A percentile compares a stretch with the other conserved stretches of the same genome.
phyloP scores from a whole-genome alignment of 30 jellyfish, hydroid and myxozoan genomes.

The Aurelia sp. region DNA sequence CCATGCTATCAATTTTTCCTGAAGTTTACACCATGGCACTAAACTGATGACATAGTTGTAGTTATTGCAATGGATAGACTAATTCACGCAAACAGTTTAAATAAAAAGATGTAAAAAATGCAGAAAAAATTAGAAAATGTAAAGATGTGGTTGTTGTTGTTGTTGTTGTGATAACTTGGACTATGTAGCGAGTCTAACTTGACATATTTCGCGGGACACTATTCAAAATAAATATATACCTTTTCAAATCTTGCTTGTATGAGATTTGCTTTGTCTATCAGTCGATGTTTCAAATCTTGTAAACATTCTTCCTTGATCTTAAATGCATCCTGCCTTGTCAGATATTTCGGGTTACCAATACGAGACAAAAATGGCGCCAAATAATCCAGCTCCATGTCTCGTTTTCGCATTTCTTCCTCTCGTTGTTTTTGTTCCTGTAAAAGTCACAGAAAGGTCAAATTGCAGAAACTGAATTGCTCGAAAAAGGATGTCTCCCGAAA shows the following conservation, averaged over 20 bases:
- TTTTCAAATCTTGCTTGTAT: constrained; percentile 94
- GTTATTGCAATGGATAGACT: too few relatives aligned
- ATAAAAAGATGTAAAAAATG: too few relatives aligned
- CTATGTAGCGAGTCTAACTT: too few relatives aligned
- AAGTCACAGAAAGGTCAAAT: not conserved
- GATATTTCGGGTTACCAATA: constrained; percentile 81
- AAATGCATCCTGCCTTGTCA: constrained; percentile 76
- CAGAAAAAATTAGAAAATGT: too few relatives aligned
- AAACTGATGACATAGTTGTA: too few relatives aligned
- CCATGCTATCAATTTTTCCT: too few relatives aligned
- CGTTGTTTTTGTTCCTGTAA: constrained; percentile 74
- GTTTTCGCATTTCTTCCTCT: constrained; percentile 86
- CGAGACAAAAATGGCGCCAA: constrained; percentile 95
- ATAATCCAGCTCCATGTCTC: constrained; percentile 88
- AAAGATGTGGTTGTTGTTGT: too few relatives aligned
- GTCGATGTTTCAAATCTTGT: constrained; percentile 90
- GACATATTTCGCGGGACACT: too few relatives aligned
- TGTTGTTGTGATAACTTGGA: too few relatives aligned
- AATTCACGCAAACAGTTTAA: too few relatives aligned
- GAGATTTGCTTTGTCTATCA: constrained; percentile 90
- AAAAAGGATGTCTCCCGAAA: not conserved
- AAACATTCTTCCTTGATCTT: constrained; percentile 88
- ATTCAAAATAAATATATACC: constrained; percentile 15
- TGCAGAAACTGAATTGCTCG: not conserved
- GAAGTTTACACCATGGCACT: too few relatives aligned